phyloP scores from a whole-genome alignment of 2,113 vertebrate species.

The rabbit (Oryctolagus cuniculus) region mOryCun1.1 NC_091438.1:15679501-15680000 shows the following conservation, averaged over 20 bases:
- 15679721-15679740: neutral
- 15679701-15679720: neutral
- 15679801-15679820: neutral
- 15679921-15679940: neutral
- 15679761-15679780: neutral
- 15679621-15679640: neutral
- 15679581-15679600: too few species aligned
- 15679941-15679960: neutral
- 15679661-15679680: neutral
- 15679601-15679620: neutral
- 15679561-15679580: neutral
- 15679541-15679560: too few species aligned
- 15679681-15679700: too few species aligned
- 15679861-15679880: rapidly evolving
- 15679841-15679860: neutral
- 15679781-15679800: neutral
- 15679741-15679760: neutral
- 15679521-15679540: neutral
- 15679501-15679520: neutral
- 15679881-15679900: neutral
- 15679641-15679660: neutral
- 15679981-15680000: neutral
- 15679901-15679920: too few species aligned
- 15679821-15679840: neutral
- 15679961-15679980: neutral